A percentile compares a stretch with the other conserved stretches of the same genome.
Conservation (phyloP, 1,140 invertebrate genomes). For the Drosophila truncata region DNA sequence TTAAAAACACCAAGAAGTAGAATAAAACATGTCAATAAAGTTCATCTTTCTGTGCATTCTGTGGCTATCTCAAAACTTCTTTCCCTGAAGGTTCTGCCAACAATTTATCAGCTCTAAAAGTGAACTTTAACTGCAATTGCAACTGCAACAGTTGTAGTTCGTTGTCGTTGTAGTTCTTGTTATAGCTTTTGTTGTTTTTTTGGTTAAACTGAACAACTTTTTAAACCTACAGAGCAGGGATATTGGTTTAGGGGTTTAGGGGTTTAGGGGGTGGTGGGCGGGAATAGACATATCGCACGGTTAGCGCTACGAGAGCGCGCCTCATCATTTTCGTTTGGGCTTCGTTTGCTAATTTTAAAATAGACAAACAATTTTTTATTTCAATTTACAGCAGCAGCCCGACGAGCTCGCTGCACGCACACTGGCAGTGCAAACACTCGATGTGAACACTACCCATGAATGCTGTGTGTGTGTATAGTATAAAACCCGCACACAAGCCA, state of each 20-base stretch:
- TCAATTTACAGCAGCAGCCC: conserved; percentile 72
- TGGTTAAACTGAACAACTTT: conserved; percentile 69
- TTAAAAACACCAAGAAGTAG: background rate
- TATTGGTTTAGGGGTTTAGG: conserved; percentile 2
- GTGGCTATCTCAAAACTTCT: background rate
- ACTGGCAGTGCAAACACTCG: conserved; percentile 35
- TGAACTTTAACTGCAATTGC: conserved; percentile 25
- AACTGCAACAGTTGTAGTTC: conserved; percentile 17
- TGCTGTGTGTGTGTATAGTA: background rate
- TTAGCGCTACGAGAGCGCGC: conserved; percentile 40
- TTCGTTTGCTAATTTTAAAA: conserved; percentile 80
- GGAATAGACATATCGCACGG: conserved; percentile 31
- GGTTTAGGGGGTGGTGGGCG: too few species aligned
- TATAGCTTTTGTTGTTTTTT: conserved; percentile 32
- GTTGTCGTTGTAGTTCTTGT: conserved; percentile 4
- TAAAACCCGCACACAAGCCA: conserved; percentile 30
- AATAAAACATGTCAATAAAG: background rate
- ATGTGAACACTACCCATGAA: conserved; percentile 2
- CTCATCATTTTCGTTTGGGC: conserved; percentile 73
- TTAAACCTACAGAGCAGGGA: conserved; percentile 11
- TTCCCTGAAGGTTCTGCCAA: conserved; percentile 24
- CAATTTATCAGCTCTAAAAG: conserved; percentile 26
- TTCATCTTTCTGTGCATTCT: background rate
- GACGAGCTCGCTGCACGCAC: conserved; percentile 12
- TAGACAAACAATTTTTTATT: conserved; percentile 82